Evolutionary conservation across 2,113 vertebrate species (phyloP).

Genomic region (Nannobrachium achirus): DNA sequence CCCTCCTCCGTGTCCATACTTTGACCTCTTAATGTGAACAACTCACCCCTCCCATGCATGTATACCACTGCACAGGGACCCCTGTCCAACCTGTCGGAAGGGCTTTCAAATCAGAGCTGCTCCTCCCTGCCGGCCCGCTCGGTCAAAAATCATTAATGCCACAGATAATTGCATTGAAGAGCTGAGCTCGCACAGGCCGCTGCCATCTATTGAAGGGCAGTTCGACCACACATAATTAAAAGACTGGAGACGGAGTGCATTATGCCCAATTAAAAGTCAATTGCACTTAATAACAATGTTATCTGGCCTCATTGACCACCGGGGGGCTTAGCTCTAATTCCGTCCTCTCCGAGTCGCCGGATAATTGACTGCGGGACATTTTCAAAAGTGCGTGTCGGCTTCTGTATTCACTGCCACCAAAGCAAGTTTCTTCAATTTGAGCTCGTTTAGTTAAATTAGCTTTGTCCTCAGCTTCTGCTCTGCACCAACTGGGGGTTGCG

Average conservation of each 20-base stretch:
- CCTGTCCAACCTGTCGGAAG: constrained; percentile 13
- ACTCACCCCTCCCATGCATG: constrained; percentile 10
- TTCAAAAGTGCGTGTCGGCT: constrained; percentile 26
- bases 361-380: constrained; percentile 66
- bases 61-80: constrained; percentile 29
- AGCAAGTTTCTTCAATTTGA: constrained; percentile 31
- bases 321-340: constrained; percentile 57
- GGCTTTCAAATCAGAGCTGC: constrained; percentile 52
- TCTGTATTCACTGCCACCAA: constrained; percentile 42
- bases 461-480: background rate
- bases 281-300: constrained; percentile 73
- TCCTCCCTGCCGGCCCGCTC: constrained; percentile 42
- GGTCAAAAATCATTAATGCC: constrained; percentile 72
- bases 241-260: constrained; percentile 71
- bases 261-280: constrained; percentile 78
- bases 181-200: constrained; percentile 58
- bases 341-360: constrained; percentile 55
- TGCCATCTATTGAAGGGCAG: constrained; percentile 67
- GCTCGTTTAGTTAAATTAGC: constrained; percentile 25
- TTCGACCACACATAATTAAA: constrained; percentile 76
- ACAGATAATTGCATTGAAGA: constrained; percentile 70
- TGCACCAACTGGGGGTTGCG: background rate
- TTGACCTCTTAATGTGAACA: constrained; percentile 44
- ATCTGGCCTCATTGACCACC: constrained; percentile 69
- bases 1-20: constrained; percentile 22